A percentile compares a stretch with the other conserved stretches of the same genome.
These are phyloP conservation scores for Sarcophilus harrisii DNA, from an alignment of 2,797 vertebrate species.

Conservation along the genomic window DNA sequence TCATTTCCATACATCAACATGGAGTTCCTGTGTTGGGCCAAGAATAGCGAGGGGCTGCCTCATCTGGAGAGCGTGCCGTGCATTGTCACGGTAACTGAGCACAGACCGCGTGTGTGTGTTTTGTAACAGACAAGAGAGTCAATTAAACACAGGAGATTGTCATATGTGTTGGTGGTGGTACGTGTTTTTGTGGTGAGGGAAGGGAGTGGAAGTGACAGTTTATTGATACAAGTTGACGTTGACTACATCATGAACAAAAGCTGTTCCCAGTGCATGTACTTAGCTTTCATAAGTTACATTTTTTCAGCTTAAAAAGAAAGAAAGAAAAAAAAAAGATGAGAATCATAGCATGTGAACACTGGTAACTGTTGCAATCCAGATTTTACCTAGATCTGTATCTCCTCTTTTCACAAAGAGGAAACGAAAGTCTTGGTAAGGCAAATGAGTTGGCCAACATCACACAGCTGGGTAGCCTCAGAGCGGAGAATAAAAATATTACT, in stretches of 20 bases:
- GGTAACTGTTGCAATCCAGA: not conserved
- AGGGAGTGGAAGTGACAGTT: not conserved
- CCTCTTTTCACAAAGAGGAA: not conserved
- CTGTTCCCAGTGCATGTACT: not conserved
- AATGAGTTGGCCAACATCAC: not conserved
- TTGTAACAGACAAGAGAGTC: constrained; percentile 64
- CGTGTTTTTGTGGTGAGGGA: not conserved
- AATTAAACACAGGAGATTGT: constrained; percentile 70
- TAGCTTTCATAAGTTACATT: constrained; percentile 31
- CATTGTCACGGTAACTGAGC: constrained; percentile 7
- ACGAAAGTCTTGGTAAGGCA: not conserved
- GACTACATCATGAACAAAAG: not conserved
- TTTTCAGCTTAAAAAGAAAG: constrained; percentile 23
- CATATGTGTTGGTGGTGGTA: not conserved
- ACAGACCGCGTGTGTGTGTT: not conserved
- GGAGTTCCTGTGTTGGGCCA: constrained; percentile 45
- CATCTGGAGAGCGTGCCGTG: constrained; percentile 39
- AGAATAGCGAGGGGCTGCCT: constrained; percentile 52
- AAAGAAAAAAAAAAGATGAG: not conserved
- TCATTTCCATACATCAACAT: constrained; percentile 73
- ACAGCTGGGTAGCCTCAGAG: not conserved
- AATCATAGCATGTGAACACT: not conserved
- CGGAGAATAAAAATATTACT: not conserved
- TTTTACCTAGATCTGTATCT: not conserved
- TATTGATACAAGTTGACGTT: not conserved